A percentile compares a stretch with the other conserved stretches of the same genome.
Evolutionary conservation across 64 coral and sea anemone genomes (phyloP).

Genomic region (Anthopleura sola): DNA sequence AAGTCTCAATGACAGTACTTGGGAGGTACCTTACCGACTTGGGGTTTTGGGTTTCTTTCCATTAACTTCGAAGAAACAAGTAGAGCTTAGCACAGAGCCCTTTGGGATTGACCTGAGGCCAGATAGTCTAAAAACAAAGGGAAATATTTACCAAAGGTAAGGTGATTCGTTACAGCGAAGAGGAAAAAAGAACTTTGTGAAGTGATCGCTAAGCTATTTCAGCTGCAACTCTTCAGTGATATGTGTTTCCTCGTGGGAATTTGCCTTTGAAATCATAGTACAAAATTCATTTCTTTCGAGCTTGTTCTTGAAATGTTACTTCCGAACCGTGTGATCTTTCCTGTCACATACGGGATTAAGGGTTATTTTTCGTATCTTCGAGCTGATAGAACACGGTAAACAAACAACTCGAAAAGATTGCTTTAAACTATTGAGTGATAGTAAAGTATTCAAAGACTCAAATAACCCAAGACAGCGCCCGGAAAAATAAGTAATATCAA

Average conservation of each 20-base stretch:
- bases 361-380: neutral
- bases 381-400: neutral
- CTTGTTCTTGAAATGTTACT: neutral
- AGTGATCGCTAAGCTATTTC: too few species aligned
- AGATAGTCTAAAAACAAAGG: neutral
- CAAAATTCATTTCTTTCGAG: neutral
- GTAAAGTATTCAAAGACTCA: neutral
- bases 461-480: neutral
- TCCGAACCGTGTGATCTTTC: neutral
- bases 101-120: slow-evolving; percentile 21
- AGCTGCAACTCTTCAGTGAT: too few species aligned
- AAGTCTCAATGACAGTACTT: neutral
- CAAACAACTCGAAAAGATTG: neutral
- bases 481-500: neutral
- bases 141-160: neutral
- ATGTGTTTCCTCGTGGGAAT: too few species aligned
- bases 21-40: slow-evolving; percentile 16
- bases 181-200: neutral
- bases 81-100: neutral
- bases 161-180: neutral
- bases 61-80: neutral
- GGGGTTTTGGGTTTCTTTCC: slow-evolving; percentile 10
- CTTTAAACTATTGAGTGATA: neutral
- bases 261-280: too few species aligned
- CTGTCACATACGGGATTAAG: neutral